These are phyloP conservation scores for Caenorhabditis afra DNA, from an alignment of 2,888 invertebrate genomes.

Conservation along the genomic window DNA sequence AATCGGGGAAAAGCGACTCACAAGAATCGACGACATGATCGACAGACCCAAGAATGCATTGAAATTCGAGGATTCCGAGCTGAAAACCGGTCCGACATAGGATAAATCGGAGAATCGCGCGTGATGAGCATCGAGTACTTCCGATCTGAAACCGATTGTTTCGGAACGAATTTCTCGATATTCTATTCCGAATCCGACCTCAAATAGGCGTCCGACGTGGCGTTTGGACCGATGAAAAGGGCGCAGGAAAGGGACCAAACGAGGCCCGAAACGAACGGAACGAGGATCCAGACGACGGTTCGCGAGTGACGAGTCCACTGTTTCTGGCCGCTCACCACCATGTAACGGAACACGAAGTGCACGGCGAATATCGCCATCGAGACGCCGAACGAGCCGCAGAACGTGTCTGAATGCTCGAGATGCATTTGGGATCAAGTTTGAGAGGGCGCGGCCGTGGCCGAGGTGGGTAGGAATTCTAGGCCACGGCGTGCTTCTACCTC, in stretches of 20 bases:
- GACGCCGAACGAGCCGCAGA: not conserved
- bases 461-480: too few relatives aligned
- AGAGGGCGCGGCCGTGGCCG: too few relatives aligned
- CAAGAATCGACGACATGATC: not conserved
- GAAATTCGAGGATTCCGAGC: not conserved
- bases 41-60: not conserved
- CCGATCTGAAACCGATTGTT: too few relatives aligned
- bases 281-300: not conserved
- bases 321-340: not conserved
- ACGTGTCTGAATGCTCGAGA: not conserved
- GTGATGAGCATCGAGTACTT: too few relatives aligned
- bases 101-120: too few relatives aligned
- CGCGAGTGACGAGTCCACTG: not conserved
- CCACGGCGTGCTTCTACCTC: too few relatives aligned
- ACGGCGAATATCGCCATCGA: not conserved
- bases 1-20: not conserved
- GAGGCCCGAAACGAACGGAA: not conserved
- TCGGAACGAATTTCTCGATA: too few relatives aligned
- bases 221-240: too few relatives aligned
- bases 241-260: not conserved
- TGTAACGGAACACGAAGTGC: not conserved
- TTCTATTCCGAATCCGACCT: too few relatives aligned
- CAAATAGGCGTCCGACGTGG: too few relatives aligned
- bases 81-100: slow-evolving; percentile 8
- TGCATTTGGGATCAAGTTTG: too few relatives aligned